Evolutionary conservation across 1,140 invertebrate genomes (phyloP), one percentile per base, ranked within the genome.

Genomic region (Lucilia cuprina): DNA sequence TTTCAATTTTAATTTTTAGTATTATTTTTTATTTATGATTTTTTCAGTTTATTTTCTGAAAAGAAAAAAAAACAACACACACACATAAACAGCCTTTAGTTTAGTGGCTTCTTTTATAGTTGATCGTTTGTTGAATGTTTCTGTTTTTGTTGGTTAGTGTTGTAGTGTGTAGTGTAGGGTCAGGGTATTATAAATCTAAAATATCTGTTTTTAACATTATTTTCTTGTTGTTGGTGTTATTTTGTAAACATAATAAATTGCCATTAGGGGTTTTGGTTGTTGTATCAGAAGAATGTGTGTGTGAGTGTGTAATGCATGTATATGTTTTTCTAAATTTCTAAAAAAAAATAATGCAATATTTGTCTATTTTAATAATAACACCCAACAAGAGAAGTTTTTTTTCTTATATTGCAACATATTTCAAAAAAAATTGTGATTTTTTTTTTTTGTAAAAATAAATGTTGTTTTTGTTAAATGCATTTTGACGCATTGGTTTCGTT

Each of bases 171-270:
- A 49, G 50, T 55, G 50, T 55, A 55, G 74, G 74, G 74, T 77
- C 74, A 77, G 74, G 74, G 74, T 77, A 77, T 77, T 77, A 77
- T 77, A 77, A 77, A 77, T 77, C 74, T 77, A n/a, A n/a, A n/a
- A 77, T 77, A 77, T 77, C 74, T 34, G 74, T n/a, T 41, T 55
- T 17, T 55, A 55, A 55, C 50, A 55, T 55, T 25, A 13, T 74
- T 14, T 74, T 30, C 25, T 74, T 25, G 17, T 74, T 19, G 41
- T 74, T 74, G 17, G 0, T 34, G 74, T 75, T 75, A 25, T 75
- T 77, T 41, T 41, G 74, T 77, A 77, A 77, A 77, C 74, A 77
- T 77, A 77, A 77, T 77, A 77, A 77, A 77, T 77, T 77, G 74
- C 74, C 74, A 77, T 77, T 77, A 77, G 74, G 74, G 74, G 47